These are phyloP conservation scores for Melospiza georgiana DNA, from an alignment of 2,113 vertebrate species.

Conservation along the genomic window DNA sequence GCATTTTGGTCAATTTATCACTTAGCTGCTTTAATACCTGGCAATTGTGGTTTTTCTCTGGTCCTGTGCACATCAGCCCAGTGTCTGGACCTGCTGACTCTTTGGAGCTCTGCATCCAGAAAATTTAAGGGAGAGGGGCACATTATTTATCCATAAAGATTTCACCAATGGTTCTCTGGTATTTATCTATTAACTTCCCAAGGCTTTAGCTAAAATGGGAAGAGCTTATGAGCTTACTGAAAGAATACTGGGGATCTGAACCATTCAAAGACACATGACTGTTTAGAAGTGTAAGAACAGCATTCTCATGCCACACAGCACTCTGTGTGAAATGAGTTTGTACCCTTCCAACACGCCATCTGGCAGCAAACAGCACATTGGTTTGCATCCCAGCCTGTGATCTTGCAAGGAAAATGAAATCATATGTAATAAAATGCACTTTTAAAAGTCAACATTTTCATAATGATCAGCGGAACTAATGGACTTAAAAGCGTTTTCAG, in stretches of 20 bases:
- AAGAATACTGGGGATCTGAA: conserved; percentile 21
- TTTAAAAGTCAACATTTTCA: neutral
- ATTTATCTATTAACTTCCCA: neutral
- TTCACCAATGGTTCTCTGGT: neutral
- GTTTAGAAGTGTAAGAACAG: conserved; percentile 49
- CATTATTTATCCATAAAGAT: neutral
- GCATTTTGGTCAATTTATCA: neutral
- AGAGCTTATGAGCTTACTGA: neutral
- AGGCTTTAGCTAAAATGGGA: conserved; percentile 14
- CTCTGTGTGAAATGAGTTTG: conserved; percentile 53
- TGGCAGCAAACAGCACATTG: conserved; percentile 44
- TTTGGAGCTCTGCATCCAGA: neutral
- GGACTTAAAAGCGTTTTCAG: neutral
- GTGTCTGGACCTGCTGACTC: neutral
- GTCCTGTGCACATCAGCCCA: neutral
- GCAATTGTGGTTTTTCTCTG: no score
- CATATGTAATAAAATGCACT: neutral
- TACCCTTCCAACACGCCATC: conserved; percentile 56
- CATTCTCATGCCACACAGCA: conserved; percentile 42
- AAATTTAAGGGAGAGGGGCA: neutral
- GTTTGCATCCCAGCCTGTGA: conserved; percentile 43
- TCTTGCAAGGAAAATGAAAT: conserved; percentile 43
- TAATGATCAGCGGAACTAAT: neutral
- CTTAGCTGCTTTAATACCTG: neutral
- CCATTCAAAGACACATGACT: conserved; percentile 31